Percentiles rank a stretch among this genome's conserved stretches.
These are phyloP conservation scores for Marcusenius ussheri DNA, from an alignment of 2,113 vertebrate genomes.

Conservation along the genomic window DNA sequence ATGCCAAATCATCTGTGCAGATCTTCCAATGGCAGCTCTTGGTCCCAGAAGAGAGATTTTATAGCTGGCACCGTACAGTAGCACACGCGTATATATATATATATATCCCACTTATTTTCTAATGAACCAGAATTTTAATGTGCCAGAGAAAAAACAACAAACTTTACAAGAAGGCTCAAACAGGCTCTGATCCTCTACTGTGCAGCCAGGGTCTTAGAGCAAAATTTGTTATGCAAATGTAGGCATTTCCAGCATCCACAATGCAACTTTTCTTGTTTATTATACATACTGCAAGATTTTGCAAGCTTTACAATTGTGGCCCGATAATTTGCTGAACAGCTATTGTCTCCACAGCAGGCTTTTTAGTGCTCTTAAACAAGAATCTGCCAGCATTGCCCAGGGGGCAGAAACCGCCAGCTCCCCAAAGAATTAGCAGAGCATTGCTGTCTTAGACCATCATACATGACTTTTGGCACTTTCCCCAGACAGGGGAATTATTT, in stretches of 20 bases:
- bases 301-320: background rate
- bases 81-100: background rate
- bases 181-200: background rate
- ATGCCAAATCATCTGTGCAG: slow-evolving; percentile 39
- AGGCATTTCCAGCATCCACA: background rate
- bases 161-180: background rate
- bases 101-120: background rate
- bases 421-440: slow-evolving; percentile 26
- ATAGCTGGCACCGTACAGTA: background rate
- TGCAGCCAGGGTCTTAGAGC: background rate
- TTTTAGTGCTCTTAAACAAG: slow-evolving; percentile 47
- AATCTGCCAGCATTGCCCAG: slow-evolving; percentile 50
- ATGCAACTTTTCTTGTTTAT: background rate
- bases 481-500: background rate
- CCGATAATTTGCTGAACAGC: background rate
- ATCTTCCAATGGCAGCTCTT: background rate
- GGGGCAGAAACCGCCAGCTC: slow-evolving; percentile 17
- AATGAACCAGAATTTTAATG: background rate
- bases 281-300: background rate
- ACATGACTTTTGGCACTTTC: slow-evolving; percentile 15
- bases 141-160: background rate
- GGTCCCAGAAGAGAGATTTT: background rate
- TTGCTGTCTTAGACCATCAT: slow-evolving; percentile 28
- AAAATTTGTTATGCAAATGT: background rate
- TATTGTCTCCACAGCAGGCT: slow-evolving; percentile 28